Conservation (phyloP, 2,797 vertebrate species). For the Champsocephalus esox region DNA sequence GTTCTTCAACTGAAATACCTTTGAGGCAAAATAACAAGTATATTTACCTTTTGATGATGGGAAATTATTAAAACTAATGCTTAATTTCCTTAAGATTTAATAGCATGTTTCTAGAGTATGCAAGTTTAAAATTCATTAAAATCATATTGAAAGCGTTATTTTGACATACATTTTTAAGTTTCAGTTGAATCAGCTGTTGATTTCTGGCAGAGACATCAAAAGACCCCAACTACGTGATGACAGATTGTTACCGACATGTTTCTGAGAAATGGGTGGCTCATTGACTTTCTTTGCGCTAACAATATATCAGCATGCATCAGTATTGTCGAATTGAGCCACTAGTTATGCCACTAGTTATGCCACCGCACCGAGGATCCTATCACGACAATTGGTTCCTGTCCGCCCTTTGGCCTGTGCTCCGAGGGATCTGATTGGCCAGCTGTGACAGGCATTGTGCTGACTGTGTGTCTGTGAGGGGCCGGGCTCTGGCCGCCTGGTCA, state of each 20-base stretch:
- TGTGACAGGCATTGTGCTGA: constrained; percentile 83
- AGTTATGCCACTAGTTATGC: constrained; percentile 39
- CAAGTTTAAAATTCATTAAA: not conserved
- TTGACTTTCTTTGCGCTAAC: not conserved
- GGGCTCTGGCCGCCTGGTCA: constrained; percentile 74
- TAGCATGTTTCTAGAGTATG: not conserved
- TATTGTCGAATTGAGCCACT: constrained; percentile 22
- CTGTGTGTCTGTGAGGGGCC: constrained; percentile 80
- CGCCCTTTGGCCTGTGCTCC: constrained; percentile 54
- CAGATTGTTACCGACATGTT: not conserved
- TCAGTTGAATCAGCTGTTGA: not conserved
- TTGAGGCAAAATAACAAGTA: too few species aligned
- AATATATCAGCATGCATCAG: not conserved
- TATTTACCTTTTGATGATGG: too few species aligned
- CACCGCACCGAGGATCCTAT: constrained; percentile 28
- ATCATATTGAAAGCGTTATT: not conserved
- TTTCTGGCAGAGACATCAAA: not conserved
- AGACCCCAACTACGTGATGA: not conserved
- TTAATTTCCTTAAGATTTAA: not conserved
- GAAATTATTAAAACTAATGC: not conserved
- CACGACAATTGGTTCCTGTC: constrained; percentile 61
- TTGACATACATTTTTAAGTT: not conserved
- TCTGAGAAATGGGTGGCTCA: not conserved
- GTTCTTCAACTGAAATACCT: too few species aligned
- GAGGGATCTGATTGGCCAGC: constrained; percentile 66